Base-by-base conservation (phyloP, 2,888 invertebrate species). In the Spialia ferax region DNA sequence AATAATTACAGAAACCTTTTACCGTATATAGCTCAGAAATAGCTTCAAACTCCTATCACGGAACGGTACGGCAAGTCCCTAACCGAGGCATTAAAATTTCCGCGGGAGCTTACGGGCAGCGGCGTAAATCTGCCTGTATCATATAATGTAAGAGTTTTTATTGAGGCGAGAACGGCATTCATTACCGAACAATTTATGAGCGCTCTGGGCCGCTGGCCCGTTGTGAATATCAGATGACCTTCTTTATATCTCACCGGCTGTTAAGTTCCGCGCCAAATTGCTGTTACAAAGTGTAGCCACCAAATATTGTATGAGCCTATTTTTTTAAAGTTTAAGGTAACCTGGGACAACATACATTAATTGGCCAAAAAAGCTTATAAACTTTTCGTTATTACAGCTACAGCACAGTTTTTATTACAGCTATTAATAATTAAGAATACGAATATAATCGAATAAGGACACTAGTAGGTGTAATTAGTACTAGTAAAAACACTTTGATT, bases 101-200 rank as follows among this genome's bases (percentile, higher is more conserved):
- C 29, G 29, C 29, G 29, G 29, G 29, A 18, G 69, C 62, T 57
- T 15, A 54, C 61, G 64, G 72, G 68, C 62, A 65, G 72, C 71
- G 69, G 73, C 77, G 75, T 77, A 77, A 77, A 79, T 80, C 74
- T 73, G 70, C 71, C 79, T 80, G 77, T 79, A 80, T 80, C 80
- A 82, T 80, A 81, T 82, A 79, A 79, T 76, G 76, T 76, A 75
- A 73, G 74, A 78, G 77, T 81, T 85, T 63, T 85, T 84, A 84
- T 84, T 80, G 84, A 79, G 75, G 82, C 82, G 83, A 80, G 77
- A 82, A 80, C 77, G 79, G 83, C 81, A 82, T 85, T 85, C 82
- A 85, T 86, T 86, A 84, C 76, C 70, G 68, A 73, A 72, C 70
- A 70, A 73, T 74, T 72, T 73, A 75, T 71, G 70, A 68, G 52